Percentiles rank a stretch among this genome's conserved stretches.
These are phyloP conservation scores for Paramormyrops kingsleyae DNA, from an alignment of 2,113 vertebrate genomes.

Conservation along the genomic window DNA sequence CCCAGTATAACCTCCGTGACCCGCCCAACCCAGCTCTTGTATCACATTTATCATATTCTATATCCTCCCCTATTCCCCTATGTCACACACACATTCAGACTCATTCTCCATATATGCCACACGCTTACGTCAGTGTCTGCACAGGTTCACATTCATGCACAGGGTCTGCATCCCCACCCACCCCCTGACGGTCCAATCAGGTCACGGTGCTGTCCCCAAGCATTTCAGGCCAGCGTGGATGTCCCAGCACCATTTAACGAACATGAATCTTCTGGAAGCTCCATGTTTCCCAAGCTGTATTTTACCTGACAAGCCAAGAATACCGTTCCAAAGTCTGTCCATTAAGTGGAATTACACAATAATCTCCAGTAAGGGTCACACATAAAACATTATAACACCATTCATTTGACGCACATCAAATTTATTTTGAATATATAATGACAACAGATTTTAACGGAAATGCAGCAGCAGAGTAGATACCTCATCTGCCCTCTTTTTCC, in stretches of 20 bases:
- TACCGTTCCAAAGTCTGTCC: background rate
- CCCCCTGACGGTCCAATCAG: background rate
- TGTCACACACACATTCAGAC: background rate
- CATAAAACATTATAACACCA: background rate
- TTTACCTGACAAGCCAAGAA: background rate
- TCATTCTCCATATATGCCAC: background rate
- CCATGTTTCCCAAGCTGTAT: background rate
- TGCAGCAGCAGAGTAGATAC: background rate
- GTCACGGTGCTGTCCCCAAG: background rate
- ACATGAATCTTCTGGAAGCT: background rate
- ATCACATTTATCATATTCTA: background rate
- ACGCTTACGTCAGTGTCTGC: background rate
- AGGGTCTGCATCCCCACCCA: background rate
- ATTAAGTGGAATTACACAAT: background rate
- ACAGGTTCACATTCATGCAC: background rate
- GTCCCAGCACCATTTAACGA: background rate
- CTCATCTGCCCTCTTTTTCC: background rate
- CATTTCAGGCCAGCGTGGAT: background rate
- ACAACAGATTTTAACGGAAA: background rate
- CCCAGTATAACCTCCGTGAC: slow-evolving; percentile 5
- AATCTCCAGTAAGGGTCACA: background rate
- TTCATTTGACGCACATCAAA: background rate
- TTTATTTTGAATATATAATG: background rate
- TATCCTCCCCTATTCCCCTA: background rate
- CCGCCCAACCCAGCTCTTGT: background rate